Percentiles rank a stretch among this genome's conserved stretches.
These are phyloP conservation scores for Gouania willdenowi DNA, from an alignment of 2,797 vertebrate genomes.

Conservation along the genomic window DNA sequence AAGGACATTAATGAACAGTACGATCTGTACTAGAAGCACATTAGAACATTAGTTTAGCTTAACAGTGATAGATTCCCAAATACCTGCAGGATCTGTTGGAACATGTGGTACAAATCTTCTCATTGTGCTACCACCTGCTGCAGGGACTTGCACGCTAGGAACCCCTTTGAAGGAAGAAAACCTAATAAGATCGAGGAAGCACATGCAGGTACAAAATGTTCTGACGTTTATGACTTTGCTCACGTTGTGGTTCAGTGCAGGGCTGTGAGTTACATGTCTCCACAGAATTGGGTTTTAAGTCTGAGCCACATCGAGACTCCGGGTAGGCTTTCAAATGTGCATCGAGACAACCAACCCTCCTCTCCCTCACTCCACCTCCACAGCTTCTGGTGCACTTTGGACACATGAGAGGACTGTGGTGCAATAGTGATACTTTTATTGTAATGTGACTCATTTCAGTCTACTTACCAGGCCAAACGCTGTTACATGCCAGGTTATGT, in stretches of 20 bases:
- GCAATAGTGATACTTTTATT: neutral
- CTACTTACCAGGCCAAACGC: constrained; percentile 80
- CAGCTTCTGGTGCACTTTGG: constrained; percentile 88
- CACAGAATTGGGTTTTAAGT: constrained; percentile 66
- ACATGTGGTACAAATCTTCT: constrained; percentile 65
- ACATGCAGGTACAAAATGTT: neutral
- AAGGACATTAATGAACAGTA: too few species aligned
- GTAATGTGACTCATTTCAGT: neutral
- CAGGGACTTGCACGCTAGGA: constrained; percentile 78
- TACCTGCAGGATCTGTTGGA: constrained; percentile 50
- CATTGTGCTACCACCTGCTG: constrained; percentile 54
- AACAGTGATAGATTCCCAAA: too few species aligned
- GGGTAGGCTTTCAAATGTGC: constrained; percentile 69
- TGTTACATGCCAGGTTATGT: constrained; percentile 80
- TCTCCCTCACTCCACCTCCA: constrained; percentile 76
- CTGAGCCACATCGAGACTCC: constrained; percentile 70
- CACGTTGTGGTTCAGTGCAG: constrained; percentile 80
- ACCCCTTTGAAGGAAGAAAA: constrained; percentile 63
- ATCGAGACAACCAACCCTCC: constrained; percentile 82
- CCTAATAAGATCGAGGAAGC: neutral
- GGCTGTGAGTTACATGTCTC: constrained; percentile 85
- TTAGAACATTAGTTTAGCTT: too few species aligned
- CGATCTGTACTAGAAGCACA: too few species aligned
- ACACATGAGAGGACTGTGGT: neutral
- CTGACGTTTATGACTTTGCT: constrained; percentile 28